These are phyloP conservation scores for Sapayoa aenigma DNA, from an alignment of 2,113 vertebrate genomes.

Conservation along the genomic window DNA sequence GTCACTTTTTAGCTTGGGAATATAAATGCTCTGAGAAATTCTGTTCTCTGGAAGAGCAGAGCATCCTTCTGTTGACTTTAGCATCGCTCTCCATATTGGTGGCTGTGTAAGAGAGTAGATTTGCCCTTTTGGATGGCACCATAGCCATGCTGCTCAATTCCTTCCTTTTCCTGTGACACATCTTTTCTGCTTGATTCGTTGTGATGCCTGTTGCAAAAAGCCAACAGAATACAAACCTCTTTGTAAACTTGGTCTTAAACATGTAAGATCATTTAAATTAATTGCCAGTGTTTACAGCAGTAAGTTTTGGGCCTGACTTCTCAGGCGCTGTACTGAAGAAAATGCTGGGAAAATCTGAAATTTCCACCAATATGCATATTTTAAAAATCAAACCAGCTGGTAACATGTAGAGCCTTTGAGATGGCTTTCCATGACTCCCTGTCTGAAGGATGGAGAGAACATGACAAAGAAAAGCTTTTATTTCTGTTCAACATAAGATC, in stretches of 20 bases:
- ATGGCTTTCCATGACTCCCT: background rate
- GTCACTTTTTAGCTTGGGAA: slow-evolving; percentile 38
- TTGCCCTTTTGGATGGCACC: slow-evolving; percentile 21
- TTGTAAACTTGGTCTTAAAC: background rate
- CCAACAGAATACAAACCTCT: background rate
- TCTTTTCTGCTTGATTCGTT: background rate
- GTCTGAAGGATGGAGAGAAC: background rate
- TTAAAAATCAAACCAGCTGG: background rate
- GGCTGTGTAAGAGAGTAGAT: background rate
- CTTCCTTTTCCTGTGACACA: background rate
- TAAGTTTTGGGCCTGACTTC: background rate
- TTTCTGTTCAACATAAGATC: background rate
- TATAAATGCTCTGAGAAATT: slow-evolving; percentile 42
- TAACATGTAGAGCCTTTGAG: background rate
- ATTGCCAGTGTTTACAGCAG: background rate
- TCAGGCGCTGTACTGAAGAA: background rate
- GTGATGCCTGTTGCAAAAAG: background rate
- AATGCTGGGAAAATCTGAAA: background rate
- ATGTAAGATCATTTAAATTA: background rate
- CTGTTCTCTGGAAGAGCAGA: slow-evolving; percentile 4
- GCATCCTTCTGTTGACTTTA: slow-evolving; percentile 41
- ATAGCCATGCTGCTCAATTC: background rate
- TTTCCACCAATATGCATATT: background rate
- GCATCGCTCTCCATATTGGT: background rate
- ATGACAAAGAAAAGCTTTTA: background rate